These are phyloP conservation scores for Brachyptera putata DNA, from an alignment of 2,888 invertebrate species.

Conservation along the genomic window DNA sequence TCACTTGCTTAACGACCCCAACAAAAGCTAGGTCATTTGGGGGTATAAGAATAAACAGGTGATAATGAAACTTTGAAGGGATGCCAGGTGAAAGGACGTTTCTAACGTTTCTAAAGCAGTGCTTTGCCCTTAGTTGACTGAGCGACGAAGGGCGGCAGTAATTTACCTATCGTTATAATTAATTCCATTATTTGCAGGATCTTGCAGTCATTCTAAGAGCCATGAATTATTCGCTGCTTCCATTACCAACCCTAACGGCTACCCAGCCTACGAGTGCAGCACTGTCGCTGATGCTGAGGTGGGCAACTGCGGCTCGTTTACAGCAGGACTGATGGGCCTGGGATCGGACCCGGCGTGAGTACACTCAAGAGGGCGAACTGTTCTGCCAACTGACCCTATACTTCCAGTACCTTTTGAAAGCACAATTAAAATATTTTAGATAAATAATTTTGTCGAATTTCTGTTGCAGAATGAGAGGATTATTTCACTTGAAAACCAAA, in stretches of 20 bases:
- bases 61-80: no score
- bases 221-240: slow-evolving; percentile 62
- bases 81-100: no score
- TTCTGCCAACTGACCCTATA: no score
- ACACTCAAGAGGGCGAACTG: slow-evolving; percentile 30
- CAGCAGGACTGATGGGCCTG: neutral
- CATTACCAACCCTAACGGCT: slow-evolving; percentile 51
- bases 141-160: no score
- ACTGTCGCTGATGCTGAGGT: slow-evolving; percentile 48
- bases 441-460: neutral
- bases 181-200: neutral
- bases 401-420: neutral
- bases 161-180: no score
- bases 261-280: slow-evolving; percentile 54
- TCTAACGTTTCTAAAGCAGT: no score
- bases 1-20: no score
- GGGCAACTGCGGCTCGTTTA: slow-evolving; percentile 42
- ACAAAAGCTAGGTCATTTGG: no score
- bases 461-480: slow-evolving; percentile 47
- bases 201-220: slow-evolving; percentile 66
- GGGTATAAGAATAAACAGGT: no score
- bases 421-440: neutral
- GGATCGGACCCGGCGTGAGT: slow-evolving; percentile 31
- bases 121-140: no score
- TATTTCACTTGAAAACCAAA: slow-evolving; percentile 59